phyloP scores from a whole-genome alignment of 2,797 vertebrate genomes.

The Molothrus aeneus region DNA sequence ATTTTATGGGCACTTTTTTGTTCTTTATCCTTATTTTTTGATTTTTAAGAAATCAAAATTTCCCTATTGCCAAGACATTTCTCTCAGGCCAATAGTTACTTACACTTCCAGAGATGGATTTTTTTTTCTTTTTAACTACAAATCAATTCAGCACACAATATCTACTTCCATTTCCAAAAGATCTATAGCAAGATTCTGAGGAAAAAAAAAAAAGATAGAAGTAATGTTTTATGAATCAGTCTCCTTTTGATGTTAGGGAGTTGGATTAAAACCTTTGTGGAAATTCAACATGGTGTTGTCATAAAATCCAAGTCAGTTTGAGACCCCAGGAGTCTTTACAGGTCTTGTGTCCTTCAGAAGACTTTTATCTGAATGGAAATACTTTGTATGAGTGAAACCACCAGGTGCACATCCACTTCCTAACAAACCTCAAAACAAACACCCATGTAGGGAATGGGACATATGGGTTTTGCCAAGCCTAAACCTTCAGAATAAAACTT shows the following conservation, averaged over 20 bases:
- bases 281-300: conserved; percentile 26
- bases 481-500: not conserved
- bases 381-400: not conserved
- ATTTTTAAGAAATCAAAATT: conserved; percentile 14
- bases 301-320: not conserved
- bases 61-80: not conserved
- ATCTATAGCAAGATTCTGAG: conserved; percentile 17
- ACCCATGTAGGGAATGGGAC: not conserved
- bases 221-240: conserved; percentile 57
- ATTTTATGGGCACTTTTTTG: conserved; percentile 25
- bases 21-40: not conserved
- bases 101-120: not conserved
- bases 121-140: not conserved
- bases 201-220: not conserved
- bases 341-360: conserved; percentile 6
- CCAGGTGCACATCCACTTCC: not conserved
- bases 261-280: conserved; percentile 46
- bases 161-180: conserved; percentile 8
- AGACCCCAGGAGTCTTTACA: not conserved
- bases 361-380: conserved; percentile 28
- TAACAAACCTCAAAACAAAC: not conserved
- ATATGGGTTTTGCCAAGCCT: not conserved
- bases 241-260: conserved; percentile 41
- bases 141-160: conserved; percentile 34
- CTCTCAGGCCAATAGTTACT: not conserved